Percentiles rank a stretch among this genome's conserved stretches.
These are phyloP conservation scores for Panthera leo DNA, from an alignment of 2,113 vertebrate species.

Conservation along the genomic window DNA sequence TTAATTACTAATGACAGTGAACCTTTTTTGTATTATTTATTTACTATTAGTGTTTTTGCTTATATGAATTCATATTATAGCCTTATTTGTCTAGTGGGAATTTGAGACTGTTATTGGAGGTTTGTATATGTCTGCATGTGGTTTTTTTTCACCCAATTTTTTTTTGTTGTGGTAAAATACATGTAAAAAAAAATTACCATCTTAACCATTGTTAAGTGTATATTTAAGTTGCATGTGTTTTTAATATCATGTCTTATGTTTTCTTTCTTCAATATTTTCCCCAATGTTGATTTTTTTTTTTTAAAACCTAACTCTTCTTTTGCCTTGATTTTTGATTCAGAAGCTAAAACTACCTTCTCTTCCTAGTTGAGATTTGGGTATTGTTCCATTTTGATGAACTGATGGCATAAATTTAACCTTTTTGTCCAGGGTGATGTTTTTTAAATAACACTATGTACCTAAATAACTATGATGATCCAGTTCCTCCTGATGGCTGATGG, in stretches of 20 bases:
- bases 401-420: slow-evolving; percentile 16
- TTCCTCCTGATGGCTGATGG: background rate
- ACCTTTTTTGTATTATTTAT: background rate
- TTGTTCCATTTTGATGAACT: slow-evolving; percentile 43
- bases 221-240: background rate
- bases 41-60: background rate
- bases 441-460: background rate
- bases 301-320: background rate
- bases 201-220: background rate
- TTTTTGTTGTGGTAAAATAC: background rate
- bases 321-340: slow-evolving; percentile 18
- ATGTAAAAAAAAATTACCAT: background rate
- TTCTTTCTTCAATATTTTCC: slow-evolving; percentile 33
- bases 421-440: background rate
- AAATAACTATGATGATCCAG: background rate
- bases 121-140: background rate
- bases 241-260: background rate
- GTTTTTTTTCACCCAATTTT: background rate
- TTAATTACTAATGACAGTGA: slow-evolving; percentile 28
- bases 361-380: background rate
- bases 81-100: slow-evolving; percentile 2
- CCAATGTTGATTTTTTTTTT: background rate
- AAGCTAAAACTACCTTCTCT: background rate
- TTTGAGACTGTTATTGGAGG: background rate
- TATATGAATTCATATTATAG: background rate